phyloP scores from a whole-genome alignment of 2,888 invertebrate genomes.

The Plemyria rubiginata region DNA sequence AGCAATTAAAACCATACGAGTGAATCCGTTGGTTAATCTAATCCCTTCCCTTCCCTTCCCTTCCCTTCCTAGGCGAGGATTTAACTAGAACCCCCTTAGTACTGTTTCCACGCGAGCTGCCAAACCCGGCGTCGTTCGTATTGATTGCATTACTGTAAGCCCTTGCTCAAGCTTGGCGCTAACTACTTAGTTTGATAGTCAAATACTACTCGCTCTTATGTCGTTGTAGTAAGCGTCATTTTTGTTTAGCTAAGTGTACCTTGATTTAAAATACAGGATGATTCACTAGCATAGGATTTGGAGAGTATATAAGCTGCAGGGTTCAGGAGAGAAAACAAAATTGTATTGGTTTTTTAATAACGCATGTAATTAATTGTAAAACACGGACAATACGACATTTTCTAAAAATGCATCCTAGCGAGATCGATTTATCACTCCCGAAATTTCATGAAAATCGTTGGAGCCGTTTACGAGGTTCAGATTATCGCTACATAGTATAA shows the following conservation, averaged over 20 bases:
- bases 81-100: not conserved
- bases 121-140: not conserved
- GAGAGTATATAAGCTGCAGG: not conserved
- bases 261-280: not conserved
- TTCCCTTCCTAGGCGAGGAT: conserved; percentile 1
- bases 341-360: not conserved
- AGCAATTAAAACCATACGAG: not conserved
- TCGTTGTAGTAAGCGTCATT: no score
- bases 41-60: no score
- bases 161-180: not conserved
- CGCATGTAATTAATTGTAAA: not conserved
- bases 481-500: no score
- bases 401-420: no score
- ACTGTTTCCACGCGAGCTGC: not conserved
- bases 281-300: not conserved
- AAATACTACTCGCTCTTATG: not conserved
- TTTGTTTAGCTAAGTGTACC: no score
- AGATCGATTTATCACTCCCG: no score
- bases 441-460: no score
- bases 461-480: no score
- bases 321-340: not conserved
- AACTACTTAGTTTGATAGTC: conserved; percentile 2
- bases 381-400: no score
- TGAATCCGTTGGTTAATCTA: not conserved
- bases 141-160: conserved; percentile 10